Conservation (phyloP, 2,797 vertebrate genomes). For the Arnoldichthys spilopterus region DNA sequence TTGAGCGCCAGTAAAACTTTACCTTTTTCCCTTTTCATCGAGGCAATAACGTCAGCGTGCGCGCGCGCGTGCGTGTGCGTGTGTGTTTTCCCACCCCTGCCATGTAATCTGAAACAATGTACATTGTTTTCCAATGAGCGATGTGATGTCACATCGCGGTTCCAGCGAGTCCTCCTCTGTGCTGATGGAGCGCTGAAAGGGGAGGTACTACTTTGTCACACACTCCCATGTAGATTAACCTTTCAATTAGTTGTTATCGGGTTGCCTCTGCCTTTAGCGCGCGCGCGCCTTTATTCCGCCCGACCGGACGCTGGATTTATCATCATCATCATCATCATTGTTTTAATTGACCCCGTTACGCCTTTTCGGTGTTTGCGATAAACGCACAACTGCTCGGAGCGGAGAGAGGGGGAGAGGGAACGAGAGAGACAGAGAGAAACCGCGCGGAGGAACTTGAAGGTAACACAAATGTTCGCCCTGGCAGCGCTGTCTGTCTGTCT, state of each 20-base stretch:
- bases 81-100: constrained; percentile 46
- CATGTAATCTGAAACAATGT: constrained; percentile 59
- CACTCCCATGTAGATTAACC: constrained; percentile 95
- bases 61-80: not conserved
- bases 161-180: constrained; percentile 57
- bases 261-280: constrained; percentile 83
- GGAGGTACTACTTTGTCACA: constrained; percentile 95
- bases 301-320: constrained; percentile 57
- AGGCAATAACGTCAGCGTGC: not conserved
- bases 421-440: constrained; percentile 30
- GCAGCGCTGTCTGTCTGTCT: constrained; percentile 47
- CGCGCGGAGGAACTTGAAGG: constrained; percentile 64
- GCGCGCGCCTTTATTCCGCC: constrained; percentile 76
- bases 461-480: constrained; percentile 56
- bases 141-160: constrained; percentile 63
- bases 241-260: constrained; percentile 96
- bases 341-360: constrained; percentile 31
- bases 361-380: constrained; percentile 42
- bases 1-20: constrained; percentile 31
- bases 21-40: not conserved
- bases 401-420: constrained; percentile 39
- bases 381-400: constrained; percentile 43
- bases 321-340: too few species aligned
- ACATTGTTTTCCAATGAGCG: constrained; percentile 57
- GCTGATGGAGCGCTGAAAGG: constrained; percentile 66